Percentiles rank a stretch among this genome's conserved stretches.
These are phyloP conservation scores for Sebastes hopkinsi DNA, from an alignment of 2,797 vertebrate genomes.

Conservation along the genomic window DNA sequence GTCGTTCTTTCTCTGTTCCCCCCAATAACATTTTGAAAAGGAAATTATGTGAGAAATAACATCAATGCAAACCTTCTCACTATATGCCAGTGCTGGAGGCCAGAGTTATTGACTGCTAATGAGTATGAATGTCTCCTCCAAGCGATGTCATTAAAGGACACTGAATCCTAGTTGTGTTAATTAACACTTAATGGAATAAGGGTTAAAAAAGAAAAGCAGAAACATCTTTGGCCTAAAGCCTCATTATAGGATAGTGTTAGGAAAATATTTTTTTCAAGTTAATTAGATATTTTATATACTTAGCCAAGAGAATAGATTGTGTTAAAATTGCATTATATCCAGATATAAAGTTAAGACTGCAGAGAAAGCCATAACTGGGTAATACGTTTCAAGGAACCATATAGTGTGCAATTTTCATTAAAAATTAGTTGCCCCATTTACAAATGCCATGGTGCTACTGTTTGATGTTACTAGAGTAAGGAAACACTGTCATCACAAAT, in stretches of 20 bases:
- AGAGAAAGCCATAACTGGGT: not conserved
- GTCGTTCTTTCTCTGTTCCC: not conserved
- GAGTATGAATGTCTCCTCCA: slow-evolving; percentile 50
- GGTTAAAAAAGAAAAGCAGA: slow-evolving; percentile 8
- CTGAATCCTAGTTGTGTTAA: slow-evolving; percentile 59
- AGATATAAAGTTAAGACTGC: slow-evolving; percentile 28
- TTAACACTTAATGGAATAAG: slow-evolving; percentile 61
- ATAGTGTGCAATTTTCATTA: not conserved
- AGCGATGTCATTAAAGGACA: slow-evolving; percentile 59
- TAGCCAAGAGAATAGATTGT: slow-evolving; percentile 20
- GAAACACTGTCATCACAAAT: not conserved
- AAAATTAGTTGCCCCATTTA: slow-evolving; percentile 20
- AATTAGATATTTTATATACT: slow-evolving; percentile 52
- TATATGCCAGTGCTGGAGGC: not conserved
- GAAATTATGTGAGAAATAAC: slow-evolving; percentile 2
- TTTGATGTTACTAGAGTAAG: slow-evolving; percentile 13
- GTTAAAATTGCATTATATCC: slow-evolving; percentile 9
- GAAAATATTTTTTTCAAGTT: slow-evolving; percentile 49
- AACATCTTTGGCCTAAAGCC: slow-evolving; percentile 13
- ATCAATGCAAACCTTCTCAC: not conserved
- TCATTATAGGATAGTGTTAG: slow-evolving; percentile 29
- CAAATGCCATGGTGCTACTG: slow-evolving; percentile 1
- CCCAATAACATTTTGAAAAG: not conserved
- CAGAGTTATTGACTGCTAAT: slow-evolving; percentile 57
- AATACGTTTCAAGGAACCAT: not conserved